Base-by-base conservation (phyloP, 2,888 invertebrate species). In the Cerastoderma edule region DNA sequence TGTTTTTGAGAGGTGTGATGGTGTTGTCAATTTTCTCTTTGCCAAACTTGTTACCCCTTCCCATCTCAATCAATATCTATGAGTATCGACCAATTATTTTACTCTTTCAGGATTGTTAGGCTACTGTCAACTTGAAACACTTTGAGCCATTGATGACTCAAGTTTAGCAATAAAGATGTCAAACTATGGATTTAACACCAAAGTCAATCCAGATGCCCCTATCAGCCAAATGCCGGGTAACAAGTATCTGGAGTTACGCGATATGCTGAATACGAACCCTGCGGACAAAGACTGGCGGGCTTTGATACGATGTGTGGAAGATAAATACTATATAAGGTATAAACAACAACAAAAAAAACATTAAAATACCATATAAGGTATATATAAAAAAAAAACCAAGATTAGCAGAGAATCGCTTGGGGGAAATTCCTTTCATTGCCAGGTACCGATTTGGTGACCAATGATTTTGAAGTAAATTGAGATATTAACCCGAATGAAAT, bases 201-300 rank as follows among this genome's bases (percentile, higher is more conserved):
- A 68, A 6, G 57, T 81, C 16, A 67, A 83, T 6, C 75, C 75
- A 27, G 75, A 83, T 50, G 82, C 48, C 13, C 66, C 77, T 66
- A 68, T 86, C 27, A 72, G 73, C 65, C 80, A 84, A 19, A 67
- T 88, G 48, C 84, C 83, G n/a, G 80, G 73, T 8, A 73, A 78
- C 56, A 66, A 80, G 8, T 83, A 83, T 70, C 16, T 78, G 0
- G 60, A 83, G n/a, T 50, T 88, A 10, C 56, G 83, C 39, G 77
- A 82, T 32, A 63, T 60, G 27, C 72, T 88, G 54, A 86, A 86
- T 69, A 73, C 73, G 2, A 85, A 84, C 28, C 87, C 86, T 35
- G 75, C 82, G 46, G 82, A 83, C 19, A 77, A 70, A 28, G 86
- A 87, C 63, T 89, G 89, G 89, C 76, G 87, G 44, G 85, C 86